Conservation (phyloP, 2,888 invertebrate genomes). For the Eugnorisma glareosa region DNA sequence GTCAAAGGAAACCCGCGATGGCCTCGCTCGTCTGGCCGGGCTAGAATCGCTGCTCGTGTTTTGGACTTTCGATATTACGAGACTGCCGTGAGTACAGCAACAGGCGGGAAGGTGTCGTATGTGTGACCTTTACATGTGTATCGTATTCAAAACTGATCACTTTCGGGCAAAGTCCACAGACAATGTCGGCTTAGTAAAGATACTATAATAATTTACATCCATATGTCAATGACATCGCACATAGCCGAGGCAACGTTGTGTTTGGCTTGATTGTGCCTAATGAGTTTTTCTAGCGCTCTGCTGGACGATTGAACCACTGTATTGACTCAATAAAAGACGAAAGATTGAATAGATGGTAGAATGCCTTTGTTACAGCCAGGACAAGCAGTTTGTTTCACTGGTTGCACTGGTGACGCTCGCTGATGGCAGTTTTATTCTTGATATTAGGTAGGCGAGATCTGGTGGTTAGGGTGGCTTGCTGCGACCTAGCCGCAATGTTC, state of each 20-base stretch:
- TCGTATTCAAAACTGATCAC: conserved; percentile 28
- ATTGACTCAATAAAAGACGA: neutral
- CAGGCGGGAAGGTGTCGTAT: neutral
- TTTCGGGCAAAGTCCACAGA: conserved; percentile 39
- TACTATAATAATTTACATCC: conserved; percentile 22
- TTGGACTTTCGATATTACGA: conserved; percentile 9
- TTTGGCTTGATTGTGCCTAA: conserved; percentile 4
- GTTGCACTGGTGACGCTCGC: neutral
- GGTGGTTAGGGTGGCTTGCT: neutral
- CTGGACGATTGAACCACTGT: neutral
- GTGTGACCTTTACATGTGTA: conserved; percentile 13
- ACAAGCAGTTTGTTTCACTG: conserved; percentile 4
- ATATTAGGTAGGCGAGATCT: neutral
- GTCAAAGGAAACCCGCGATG: conserved; percentile 22
- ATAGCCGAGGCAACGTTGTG: neutral
- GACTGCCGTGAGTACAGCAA: neutral
- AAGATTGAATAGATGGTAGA: neutral
- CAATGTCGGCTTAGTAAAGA: conserved; percentile 7
- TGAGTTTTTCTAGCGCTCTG: neutral
- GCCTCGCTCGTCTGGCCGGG: neutral
- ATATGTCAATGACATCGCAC: conserved; percentile 37
- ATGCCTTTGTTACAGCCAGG: conserved; percentile 7
- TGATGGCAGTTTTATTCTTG: neutral
- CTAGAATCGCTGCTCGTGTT: neutral
- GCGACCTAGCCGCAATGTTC: neutral